These are phyloP conservation scores for Platichthys stellatus DNA, from an alignment of 2,113 vertebrate genomes.

Conservation along the genomic window DNA sequence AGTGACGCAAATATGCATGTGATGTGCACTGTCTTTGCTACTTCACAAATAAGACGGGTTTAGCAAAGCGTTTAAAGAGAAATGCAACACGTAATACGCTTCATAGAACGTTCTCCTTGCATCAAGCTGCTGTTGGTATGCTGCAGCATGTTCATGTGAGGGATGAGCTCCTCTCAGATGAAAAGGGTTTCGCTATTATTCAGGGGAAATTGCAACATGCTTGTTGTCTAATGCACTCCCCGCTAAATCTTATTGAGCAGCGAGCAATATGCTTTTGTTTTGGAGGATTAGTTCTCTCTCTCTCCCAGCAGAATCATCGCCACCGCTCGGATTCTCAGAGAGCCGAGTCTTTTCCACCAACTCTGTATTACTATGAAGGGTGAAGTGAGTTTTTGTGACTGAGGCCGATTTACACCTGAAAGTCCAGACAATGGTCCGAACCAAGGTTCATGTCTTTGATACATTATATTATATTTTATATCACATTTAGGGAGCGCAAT, in stretches of 20 bases:
- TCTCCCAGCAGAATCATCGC: not conserved
- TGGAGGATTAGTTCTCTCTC: not conserved
- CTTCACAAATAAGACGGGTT: not conserved
- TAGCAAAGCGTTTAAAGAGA: not conserved
- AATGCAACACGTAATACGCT: not conserved
- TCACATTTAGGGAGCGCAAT: no score
- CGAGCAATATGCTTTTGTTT: constrained; percentile 7
- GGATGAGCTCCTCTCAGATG: not conserved
- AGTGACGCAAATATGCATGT: not conserved
- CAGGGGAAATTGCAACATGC: not conserved
- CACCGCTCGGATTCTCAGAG: not conserved
- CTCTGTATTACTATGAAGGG: not conserved
- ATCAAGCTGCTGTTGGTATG: not conserved
- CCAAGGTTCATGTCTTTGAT: no score
- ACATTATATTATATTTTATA: no score
- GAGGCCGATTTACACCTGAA: no score
- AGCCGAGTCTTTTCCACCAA: not conserved
- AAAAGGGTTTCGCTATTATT: not conserved
- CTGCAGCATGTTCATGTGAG: not conserved
- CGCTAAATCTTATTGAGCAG: not conserved
- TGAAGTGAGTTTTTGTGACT: no score
- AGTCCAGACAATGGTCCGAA: no score
- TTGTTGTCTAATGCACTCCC: not conserved
- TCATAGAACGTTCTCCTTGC: not conserved
- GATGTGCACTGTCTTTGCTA: not conserved